phyloP scores from a whole-genome alignment of 2,888 invertebrate species.

The Carpatolechia fugitivella region DNA sequence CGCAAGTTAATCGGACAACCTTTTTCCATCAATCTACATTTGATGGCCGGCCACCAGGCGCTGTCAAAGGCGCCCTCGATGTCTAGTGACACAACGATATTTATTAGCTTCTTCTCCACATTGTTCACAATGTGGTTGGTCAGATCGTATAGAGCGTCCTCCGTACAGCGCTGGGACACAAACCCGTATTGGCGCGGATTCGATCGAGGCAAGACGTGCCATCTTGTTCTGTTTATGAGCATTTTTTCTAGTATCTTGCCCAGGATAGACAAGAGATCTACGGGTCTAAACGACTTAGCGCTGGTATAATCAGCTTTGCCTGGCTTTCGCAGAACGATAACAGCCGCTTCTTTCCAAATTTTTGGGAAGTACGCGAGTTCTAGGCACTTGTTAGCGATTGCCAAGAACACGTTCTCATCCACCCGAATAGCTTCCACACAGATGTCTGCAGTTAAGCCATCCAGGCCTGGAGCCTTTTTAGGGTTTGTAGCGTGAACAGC shows the following conservation, averaged over 20 bases:
- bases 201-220: not conserved
- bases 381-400: not conserved
- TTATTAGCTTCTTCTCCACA: not conserved
- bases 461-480: not conserved
- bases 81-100: constrained; percentile 10
- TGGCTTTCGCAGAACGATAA: not conserved
- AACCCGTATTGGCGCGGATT: not conserved
- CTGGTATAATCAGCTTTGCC: not conserved
- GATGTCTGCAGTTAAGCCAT: not conserved
- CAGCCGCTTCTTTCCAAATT: not conserved
- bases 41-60: constrained; percentile 18
- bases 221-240: not conserved
- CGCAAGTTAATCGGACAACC: not conserved
- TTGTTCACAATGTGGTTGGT: not conserved
- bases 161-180: not conserved
- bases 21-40: not conserved
- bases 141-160: not conserved
- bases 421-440: not conserved
- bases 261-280: not conserved
- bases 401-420: not conserved
- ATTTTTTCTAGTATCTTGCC: not conserved
- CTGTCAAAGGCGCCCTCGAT: constrained; percentile 20
- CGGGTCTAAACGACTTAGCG: not conserved
- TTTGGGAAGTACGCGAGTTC: not conserved
- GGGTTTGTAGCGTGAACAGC: not conserved